Conservation (phyloP, 2,797 vertebrate species). For the Sebastes iracundus region DNA sequence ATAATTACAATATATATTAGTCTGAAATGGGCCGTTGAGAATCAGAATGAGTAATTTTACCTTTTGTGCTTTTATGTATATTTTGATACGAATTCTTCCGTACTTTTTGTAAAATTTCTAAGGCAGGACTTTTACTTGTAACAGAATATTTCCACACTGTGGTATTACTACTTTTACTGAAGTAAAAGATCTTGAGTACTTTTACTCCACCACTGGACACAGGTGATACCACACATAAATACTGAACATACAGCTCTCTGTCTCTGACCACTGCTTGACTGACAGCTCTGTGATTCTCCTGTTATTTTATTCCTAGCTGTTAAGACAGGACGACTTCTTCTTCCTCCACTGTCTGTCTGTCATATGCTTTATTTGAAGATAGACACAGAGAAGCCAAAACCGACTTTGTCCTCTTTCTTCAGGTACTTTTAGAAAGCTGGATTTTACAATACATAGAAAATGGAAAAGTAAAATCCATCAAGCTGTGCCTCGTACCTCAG, state of each 20-base stretch:
- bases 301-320: conserved; percentile 15
- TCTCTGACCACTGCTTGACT: conserved; percentile 11
- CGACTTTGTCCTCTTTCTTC: background rate
- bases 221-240: background rate
- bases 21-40: no score
- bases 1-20: no score
- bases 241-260: background rate
- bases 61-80: no score
- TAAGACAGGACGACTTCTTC: conserved; percentile 2
- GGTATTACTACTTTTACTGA: no score
- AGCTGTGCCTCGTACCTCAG: background rate
- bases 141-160: no score
- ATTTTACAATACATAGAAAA: background rate
- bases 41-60: background rate
- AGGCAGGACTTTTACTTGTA: no score
- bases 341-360: background rate
- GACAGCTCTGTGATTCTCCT: conserved; percentile 14
- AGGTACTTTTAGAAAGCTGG: conserved; percentile 1
- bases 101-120: no score
- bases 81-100: no score
- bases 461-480: conserved; percentile 15
- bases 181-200: no score
- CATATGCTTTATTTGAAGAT: conserved; percentile 4
- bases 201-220: background rate
- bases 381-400: background rate